Evolutionary conservation across 2,888 invertebrate genomes (phyloP), one percentile per base, ranked within the genome.

Genomic region (Phorcus lineatus): DNA sequence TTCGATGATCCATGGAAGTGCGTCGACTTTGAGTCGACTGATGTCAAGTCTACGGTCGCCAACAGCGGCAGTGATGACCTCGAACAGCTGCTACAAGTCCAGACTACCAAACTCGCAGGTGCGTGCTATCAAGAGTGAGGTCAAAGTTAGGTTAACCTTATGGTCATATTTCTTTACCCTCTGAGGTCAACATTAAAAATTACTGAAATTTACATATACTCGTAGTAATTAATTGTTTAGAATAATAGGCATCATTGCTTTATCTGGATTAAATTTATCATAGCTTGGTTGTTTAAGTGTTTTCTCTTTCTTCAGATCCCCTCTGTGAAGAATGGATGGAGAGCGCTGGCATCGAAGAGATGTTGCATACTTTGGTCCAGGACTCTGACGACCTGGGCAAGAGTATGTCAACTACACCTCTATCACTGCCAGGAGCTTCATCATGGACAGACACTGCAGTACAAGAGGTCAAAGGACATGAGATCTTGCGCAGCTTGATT

Each of bases 321-420:
- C 82, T 89, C 47, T 85, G 86, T 53, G 82, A 83, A 57, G 88
- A 87, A 31, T 90, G 90, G 90, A 90, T 90, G 90, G 90, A 90
- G 57, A 87, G 84, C 31, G 78, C 85, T 7, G 88, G 88, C 77
- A 53, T 90, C 47, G 79, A 82, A 22, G 83, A 86, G 47, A 83
- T 87, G 36, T 80, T 89, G 7, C 86, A 85, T 17, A 75, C 54
- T 40, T 54, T 81, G 47, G 79, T 67, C 17, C 54, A 53, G 22
- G 75, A 67, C 52, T 62, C 62, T 52, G 75, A 77, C 17, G 53
- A 77, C 55, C 70, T 77, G 70, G 74, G 74, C 11, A 31, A 74
- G 16, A 55, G 52, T 53, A 62, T 80, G 74, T 22, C 28, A 74
- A 80, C 2, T 62, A 70, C 52, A 70, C 67, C 28, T 76, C 7